Conservation (phyloP, 2,888 invertebrate species). For the Mythimna lalbum region DNA sequence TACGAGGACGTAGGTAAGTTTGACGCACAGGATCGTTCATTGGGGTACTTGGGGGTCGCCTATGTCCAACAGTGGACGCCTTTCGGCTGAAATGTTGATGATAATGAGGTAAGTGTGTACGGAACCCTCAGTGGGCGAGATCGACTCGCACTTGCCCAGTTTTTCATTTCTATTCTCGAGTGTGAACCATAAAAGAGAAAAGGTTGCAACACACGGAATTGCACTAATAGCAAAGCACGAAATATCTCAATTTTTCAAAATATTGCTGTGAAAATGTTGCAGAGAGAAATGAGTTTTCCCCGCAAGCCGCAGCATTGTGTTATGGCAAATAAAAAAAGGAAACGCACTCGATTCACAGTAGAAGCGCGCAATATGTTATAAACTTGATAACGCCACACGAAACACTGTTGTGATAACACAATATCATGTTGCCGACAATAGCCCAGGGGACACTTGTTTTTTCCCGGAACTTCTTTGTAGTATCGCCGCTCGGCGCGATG, state of each 20-base stretch:
- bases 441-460: slow-evolving; percentile 49
- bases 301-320: slow-evolving; percentile 46
- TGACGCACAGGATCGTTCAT: too few relatives aligned
- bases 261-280: slow-evolving; percentile 37
- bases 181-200: slow-evolving; percentile 13
- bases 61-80: too few relatives aligned
- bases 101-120: too few relatives aligned
- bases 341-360: slow-evolving; percentile 47
- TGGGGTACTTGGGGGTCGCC: too few relatives aligned
- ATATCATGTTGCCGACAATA: slow-evolving; percentile 43
- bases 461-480: slow-evolving; percentile 47
- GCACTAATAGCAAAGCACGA: slow-evolving; percentile 43
- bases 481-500: neutral
- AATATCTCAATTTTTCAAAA: slow-evolving; percentile 49
- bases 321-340: slow-evolving; percentile 51
- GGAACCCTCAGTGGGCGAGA: too few relatives aligned
- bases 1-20: too few relatives aligned
- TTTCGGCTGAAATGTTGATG: too few relatives aligned
- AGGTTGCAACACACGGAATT: slow-evolving; percentile 12
- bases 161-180: slow-evolving; percentile 17
- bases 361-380: slow-evolving; percentile 55
- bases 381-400: slow-evolving; percentile 53
- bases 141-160: too few relatives aligned
- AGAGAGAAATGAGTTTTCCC: slow-evolving; percentile 46
- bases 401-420: slow-evolving; percentile 51